phyloP scores from a whole-genome alignment of 53 echinoderm and acorn worm species.

The Paelopatides confundens region DNA sequence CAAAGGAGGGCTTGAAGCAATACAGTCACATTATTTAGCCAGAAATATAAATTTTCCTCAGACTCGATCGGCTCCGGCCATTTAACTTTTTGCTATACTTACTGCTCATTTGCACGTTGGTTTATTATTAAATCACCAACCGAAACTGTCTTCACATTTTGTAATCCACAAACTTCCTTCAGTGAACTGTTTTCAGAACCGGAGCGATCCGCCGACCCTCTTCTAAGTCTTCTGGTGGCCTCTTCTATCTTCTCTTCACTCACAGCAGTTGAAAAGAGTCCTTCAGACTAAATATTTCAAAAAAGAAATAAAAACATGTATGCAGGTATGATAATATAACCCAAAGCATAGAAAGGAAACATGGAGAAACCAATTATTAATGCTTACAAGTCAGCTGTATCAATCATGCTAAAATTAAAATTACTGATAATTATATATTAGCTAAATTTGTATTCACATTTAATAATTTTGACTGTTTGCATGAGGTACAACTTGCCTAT shows the following conservation, averaged over 20 bases:
- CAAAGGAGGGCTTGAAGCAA: no score
- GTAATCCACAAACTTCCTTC: conserved; percentile 70
- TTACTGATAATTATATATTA: no score
- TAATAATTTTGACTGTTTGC: no score
- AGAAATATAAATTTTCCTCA: background rate
- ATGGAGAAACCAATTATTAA: no score
- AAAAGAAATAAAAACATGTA: no score
- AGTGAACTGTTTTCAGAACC: conserved; percentile 61
- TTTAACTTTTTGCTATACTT: conserved; percentile 8
- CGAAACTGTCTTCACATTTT: conserved; percentile 55
- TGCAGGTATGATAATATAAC: no score
- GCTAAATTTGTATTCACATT: no score
- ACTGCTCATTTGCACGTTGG: conserved; percentile 89
- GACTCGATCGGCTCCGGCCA: background rate
- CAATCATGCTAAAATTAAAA: no score
- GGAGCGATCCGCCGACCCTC: conserved; percentile 12
- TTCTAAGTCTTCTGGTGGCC: conserved; percentile 74
- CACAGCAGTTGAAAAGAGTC: conserved; percentile 87
- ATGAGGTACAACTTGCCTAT: no score
- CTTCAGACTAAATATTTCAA: conserved; percentile 1
- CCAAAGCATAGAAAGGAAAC: no score
- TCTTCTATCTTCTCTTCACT: conserved; percentile 97
- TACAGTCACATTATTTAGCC: no score
- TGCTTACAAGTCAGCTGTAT: no score
- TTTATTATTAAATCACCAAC: conserved; percentile 77